Conservation (phyloP, 2,113 vertebrate genomes). For the Rattus rattus region DNA sequence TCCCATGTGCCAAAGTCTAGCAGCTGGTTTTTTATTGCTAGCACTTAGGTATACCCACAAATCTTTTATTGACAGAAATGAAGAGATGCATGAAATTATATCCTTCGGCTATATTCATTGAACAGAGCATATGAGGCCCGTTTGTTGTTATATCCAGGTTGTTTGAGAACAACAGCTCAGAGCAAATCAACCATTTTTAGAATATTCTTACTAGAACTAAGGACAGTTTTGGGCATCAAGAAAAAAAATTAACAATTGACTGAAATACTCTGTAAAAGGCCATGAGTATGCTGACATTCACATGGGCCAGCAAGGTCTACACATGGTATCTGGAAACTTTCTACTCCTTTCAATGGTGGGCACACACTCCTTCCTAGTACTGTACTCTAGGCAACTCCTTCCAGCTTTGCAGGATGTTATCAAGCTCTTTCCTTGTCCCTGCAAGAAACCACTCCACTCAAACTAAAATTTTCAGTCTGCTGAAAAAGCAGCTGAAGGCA, state of each 20-base stretch:
- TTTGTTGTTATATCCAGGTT: background rate
- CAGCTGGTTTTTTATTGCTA: background rate
- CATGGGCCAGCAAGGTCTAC: too few species aligned
- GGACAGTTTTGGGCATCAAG: background rate
- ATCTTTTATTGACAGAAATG: background rate
- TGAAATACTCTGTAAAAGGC: background rate
- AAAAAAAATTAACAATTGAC: background rate
- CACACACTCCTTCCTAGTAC: too few species aligned
- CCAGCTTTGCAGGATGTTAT: too few species aligned
- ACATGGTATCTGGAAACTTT: too few species aligned
- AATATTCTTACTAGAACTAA: too few species aligned
- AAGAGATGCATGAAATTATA: background rate
- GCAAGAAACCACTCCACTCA: too few species aligned
- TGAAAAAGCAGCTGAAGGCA: too few species aligned
- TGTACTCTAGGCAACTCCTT: too few species aligned
- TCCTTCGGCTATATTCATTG: background rate
- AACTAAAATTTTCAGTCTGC: too few species aligned
- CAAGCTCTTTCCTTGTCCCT: too few species aligned
- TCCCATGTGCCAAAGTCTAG: background rate
- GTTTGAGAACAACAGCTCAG: background rate
- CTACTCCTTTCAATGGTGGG: too few species aligned
- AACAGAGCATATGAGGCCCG: background rate
- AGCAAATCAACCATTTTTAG: background rate
- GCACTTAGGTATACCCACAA: background rate
- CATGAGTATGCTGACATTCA: background rate